Evolutionary conservation across 2,113 vertebrate species (phyloP).

Genomic region (Istiophorus platypterus): DNA sequence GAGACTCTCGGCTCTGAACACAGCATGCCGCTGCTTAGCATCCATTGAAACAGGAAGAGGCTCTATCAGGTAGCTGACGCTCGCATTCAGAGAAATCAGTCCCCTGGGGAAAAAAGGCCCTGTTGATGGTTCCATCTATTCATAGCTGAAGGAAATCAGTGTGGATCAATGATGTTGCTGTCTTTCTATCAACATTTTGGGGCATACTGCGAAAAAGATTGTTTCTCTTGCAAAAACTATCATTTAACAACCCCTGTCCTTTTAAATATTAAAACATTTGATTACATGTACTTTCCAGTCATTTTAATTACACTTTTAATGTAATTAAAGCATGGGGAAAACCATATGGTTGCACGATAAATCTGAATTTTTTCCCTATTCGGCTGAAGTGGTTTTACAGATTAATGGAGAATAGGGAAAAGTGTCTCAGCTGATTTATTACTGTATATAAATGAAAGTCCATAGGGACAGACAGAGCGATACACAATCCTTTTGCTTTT

Average conservation of each 20-base stretch:
- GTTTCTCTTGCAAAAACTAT: neutral
- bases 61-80: conserved; percentile 92
- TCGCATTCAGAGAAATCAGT: conserved; percentile 88
- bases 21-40: conserved; percentile 83
- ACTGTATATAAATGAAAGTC: conserved; percentile 41
- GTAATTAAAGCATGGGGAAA: neutral
- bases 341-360: neutral
- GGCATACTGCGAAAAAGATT: neutral
- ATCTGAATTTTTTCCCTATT: neutral
- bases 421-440: conserved; percentile 37
- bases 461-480: conserved; percentile 20
- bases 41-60: conserved; percentile 80
- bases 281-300: neutral
- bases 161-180: neutral
- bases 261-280: neutral
- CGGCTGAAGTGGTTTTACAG: neutral
- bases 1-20: conserved; percentile 89
- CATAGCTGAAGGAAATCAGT: neutral
- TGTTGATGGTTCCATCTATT: conserved; percentile 40
- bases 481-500: conserved; percentile 17
- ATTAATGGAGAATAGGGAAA: neutral
- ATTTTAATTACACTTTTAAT: neutral
- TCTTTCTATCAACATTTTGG: neutral
- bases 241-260: neutral
- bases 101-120: conserved; percentile 86